Base-by-base conservation (phyloP, 2,888 invertebrate species). In the Erebia aethiops region DNA sequence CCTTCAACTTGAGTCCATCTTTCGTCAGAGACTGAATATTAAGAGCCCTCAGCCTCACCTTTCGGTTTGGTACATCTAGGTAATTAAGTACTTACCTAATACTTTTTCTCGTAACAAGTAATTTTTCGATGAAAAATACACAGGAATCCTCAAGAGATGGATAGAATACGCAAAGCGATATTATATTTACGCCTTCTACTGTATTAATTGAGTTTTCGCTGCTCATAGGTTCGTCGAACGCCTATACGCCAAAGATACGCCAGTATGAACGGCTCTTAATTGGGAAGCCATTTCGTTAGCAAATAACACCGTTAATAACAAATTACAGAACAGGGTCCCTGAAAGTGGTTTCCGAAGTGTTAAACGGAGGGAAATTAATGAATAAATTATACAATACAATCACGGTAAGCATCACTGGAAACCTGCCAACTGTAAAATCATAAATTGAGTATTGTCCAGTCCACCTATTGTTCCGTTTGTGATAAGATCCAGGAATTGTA, bases 301-400 rank as follows among this genome's bases (percentile, higher is more conserved):
- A 54, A 3, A 18, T 54, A 18, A 11, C 54, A 54, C 16, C 18
- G 10, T 54, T 54, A 54, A 54, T 54, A 54, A 54, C 10, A 11
- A 54, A 54, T 54, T 18, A 54, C 10, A 16, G 18, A 61, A 61
- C 61, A 61, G 18, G 43, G 46, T 18, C 61, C n/a, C 41, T 43
- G 5, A 26, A 1, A 57, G 26, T 18, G 11, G 56, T 21, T 57
- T 21, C 26, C 56, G 26, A 57, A 57, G 56, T 21, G 21, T 21
- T 57, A 13, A 35, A 57, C 21, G 56, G 52, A 18, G 21, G 13
- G n/a, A 18, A 46, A 18, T 43, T 61, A 16, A 43, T 46, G 18
- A 61, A 18, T 46, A 46, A 61, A 11, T 46, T 46, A 46, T 18
- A 46, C 18, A 46, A 61, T 43, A 61, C 61, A 18, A 61, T 61